These are phyloP conservation scores for Crotalus viridis DNA, from an alignment of 2,113 vertebrate species.

Conservation along the genomic window DNA sequence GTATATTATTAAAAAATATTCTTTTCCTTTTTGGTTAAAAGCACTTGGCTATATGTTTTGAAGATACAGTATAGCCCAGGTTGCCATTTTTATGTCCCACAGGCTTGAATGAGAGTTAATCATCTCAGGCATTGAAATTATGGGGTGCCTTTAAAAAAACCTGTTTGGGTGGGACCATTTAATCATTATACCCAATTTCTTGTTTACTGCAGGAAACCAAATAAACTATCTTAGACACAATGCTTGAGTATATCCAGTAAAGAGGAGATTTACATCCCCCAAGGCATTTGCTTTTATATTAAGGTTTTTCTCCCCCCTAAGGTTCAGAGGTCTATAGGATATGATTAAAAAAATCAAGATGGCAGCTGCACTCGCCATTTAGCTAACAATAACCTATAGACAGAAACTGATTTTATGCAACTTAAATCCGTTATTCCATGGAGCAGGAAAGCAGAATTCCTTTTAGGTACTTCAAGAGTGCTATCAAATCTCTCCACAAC, in stretches of 20 bases:
- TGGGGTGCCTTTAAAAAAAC: not conserved
- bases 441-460: not conserved
- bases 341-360: not conserved
- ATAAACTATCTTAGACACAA: not conserved
- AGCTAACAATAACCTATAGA: not conserved
- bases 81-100: not conserved
- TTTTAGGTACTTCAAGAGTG: not conserved
- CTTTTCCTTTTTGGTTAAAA: not conserved
- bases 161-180: no score
- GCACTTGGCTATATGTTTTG: not conserved
- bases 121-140: not conserved
- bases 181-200: no score
- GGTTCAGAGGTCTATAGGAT: not conserved
- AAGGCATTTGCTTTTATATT: not conserved
- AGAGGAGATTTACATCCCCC: not conserved
- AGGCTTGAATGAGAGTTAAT: not conserved
- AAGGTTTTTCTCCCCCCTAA: not conserved
- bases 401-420: not conserved
- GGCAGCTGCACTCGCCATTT: not conserved
- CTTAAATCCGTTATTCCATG: not conserved
- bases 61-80: no score
- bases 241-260: not conserved
- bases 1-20: not conserved
- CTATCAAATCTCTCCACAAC: not conserved
- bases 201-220: no score